A percentile compares a stretch with the other conserved stretches of the same genome.
Evolutionary conservation across 1,140 invertebrate genomes (phyloP).

Genomic region (Rhagoletis zephyria): DNA sequence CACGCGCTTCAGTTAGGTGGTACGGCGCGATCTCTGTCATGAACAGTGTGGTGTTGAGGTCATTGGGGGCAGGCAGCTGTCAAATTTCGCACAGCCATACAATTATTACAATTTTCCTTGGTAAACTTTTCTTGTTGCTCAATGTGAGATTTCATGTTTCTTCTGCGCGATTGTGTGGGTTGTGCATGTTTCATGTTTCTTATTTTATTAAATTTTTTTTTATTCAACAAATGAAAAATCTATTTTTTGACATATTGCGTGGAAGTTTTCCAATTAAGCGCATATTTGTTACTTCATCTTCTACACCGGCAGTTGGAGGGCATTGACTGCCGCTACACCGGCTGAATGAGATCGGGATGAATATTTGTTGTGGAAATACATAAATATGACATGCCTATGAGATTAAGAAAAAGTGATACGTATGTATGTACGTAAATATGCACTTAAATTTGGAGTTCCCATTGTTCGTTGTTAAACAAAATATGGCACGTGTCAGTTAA

Average conservation of each 20-base stretch:
- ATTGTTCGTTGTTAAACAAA: background rate
- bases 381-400: background rate
- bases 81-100: slow-evolving; percentile 35
- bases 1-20: background rate
- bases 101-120: slow-evolving; percentile 6
- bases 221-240: slow-evolving; percentile 34
- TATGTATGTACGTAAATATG: background rate
- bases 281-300: background rate
- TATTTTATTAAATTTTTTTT: background rate
- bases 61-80: slow-evolving; percentile 36
- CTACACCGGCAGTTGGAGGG: background rate
- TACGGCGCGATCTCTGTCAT: no score
- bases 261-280: slow-evolving; percentile 39
- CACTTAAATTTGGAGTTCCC: background rate
- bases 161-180: background rate
- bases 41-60: slow-evolving; percentile 30
- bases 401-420: background rate
- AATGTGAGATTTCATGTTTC: background rate
- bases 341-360: background rate
- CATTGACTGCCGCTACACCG: background rate
- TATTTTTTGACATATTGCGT: slow-evolving; percentile 11
- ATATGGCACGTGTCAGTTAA: background rate
- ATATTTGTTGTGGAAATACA: background rate
- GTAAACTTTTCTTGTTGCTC: background rate
- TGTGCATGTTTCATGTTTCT: background rate